A percentile compares a stretch with the other conserved stretches of the same genome.
These are phyloP conservation scores for Mirounga angustirostris DNA, from an alignment of 2,113 vertebrate species.

Conservation along the genomic window DNA sequence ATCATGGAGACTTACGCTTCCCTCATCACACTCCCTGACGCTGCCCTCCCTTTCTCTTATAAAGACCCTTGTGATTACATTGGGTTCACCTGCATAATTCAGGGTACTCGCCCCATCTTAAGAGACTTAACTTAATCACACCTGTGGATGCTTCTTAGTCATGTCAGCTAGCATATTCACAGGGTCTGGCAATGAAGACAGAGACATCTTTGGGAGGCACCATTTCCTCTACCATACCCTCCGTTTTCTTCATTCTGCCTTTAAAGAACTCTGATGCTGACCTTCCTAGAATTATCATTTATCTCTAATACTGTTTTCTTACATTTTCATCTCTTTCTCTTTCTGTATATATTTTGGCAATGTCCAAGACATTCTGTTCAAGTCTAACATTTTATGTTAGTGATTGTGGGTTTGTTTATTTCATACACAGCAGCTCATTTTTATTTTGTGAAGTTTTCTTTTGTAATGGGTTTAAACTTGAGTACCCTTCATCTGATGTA, in stretches of 20 bases:
- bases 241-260: neutral
- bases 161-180: neutral
- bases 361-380: neutral
- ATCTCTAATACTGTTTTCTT: neutral
- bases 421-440: neutral
- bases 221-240: neutral
- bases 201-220: neutral
- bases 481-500: neutral
- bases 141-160: neutral
- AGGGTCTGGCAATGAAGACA: neutral
- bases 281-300: neutral
- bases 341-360: neutral
- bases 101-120: neutral
- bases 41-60: neutral
- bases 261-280: neutral
- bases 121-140: neutral
- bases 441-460: slow-evolving; percentile 24
- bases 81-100: neutral
- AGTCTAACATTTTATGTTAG: neutral
- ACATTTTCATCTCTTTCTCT: neutral
- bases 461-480: neutral
- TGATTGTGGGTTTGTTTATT: neutral
- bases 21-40: neutral
- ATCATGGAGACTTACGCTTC: neutral
- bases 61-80: neutral